Evolutionary conservation across 2,888 invertebrate genomes (phyloP).

Genomic region (Clepsis dumicolana): DNA sequence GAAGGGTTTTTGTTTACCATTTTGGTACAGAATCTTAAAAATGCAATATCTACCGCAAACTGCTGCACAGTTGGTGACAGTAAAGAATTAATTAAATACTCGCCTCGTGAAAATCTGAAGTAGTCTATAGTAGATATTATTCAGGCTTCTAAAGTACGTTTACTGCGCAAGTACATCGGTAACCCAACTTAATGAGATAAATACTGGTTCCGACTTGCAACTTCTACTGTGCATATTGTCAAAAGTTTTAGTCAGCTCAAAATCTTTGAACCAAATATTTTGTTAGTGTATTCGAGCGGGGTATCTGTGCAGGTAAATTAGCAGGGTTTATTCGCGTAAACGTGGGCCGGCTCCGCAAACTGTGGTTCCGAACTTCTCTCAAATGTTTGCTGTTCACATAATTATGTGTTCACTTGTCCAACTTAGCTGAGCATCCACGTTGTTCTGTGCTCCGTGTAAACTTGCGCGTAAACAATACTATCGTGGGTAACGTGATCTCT

Average conservation of each 20-base stretch:
- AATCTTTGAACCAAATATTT: neutral
- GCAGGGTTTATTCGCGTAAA: slow-evolving; percentile 17
- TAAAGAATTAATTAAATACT: neutral
- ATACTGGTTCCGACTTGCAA: neutral
- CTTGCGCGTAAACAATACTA: slow-evolving; percentile 26
- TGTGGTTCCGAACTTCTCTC: slow-evolving; percentile 30
- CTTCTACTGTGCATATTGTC: neutral
- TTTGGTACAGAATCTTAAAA: no score
- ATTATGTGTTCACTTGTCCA: slow-evolving; percentile 44
- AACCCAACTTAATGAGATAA: neutral
- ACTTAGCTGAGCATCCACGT: slow-evolving; percentile 39
- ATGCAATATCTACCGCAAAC: neutral
- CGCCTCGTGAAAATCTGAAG: neutral
- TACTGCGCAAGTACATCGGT: neutral
- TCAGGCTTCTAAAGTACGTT: neutral
- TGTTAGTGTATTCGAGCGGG: neutral
- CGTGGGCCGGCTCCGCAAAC: slow-evolving; percentile 26
- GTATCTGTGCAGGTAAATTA: slow-evolving; percentile 35
- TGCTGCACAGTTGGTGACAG: neutral
- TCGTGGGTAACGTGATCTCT: slow-evolving; percentile 2
- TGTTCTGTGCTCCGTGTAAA: slow-evolving; percentile 21
- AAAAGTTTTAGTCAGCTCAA: slow-evolving; percentile 3
- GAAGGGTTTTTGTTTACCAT: no score
- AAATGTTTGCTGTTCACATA: slow-evolving; percentile 42
- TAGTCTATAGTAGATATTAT: neutral